Evolutionary conservation across 2,113 vertebrate species (phyloP).

Genomic region (Polypterus senegalus): DNA sequence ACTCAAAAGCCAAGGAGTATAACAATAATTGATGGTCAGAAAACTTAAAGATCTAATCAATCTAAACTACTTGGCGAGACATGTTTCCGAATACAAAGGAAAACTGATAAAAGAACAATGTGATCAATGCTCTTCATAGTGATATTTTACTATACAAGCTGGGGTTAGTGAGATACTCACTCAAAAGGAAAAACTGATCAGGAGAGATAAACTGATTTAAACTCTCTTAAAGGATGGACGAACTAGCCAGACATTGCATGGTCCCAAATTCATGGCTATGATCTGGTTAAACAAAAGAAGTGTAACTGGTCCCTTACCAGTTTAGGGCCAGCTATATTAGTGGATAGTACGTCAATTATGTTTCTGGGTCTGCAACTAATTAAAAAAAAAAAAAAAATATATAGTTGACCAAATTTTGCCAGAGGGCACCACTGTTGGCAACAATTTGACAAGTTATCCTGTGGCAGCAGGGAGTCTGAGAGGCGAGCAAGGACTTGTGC

Average conservation of each 20-base stretch:
- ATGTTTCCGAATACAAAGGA: background rate
- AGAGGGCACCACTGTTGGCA: background rate
- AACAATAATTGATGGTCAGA: background rate
- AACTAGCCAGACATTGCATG: slow-evolving; percentile 19
- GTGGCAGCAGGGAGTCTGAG: background rate
- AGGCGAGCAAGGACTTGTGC: background rate
- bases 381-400: background rate
- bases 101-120: background rate
- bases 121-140: background rate
- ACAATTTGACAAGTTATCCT: background rate
- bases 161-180: background rate
- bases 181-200: slow-evolving; percentile 12
- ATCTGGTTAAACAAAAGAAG: background rate
- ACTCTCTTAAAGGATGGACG: slow-evolving; percentile 13
- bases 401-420: background rate
- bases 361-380: background rate
- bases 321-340: background rate
- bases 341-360: background rate
- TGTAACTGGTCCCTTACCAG: background rate
- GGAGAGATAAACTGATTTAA: slow-evolving; percentile 10
- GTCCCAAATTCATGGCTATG: background rate
- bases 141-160: background rate
- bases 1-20: background rate
- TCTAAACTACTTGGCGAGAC: background rate
- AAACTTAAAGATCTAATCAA: background rate